These are phyloP conservation scores for Hydrocynus forskahlii DNA, from an alignment of 2,797 vertebrate species.

Conservation along the genomic window DNA sequence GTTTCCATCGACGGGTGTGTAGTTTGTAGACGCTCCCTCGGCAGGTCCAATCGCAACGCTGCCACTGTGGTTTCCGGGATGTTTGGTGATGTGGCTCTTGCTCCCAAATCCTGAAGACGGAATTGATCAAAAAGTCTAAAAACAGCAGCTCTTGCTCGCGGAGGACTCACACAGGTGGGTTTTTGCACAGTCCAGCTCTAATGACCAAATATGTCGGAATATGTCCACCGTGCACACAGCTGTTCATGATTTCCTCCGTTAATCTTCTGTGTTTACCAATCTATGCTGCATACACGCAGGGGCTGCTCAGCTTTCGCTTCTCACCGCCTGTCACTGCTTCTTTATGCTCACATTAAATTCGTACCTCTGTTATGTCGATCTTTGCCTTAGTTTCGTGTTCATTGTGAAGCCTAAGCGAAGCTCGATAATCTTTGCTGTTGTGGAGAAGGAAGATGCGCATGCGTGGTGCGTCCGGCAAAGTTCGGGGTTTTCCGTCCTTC, in stretches of 20 bases:
- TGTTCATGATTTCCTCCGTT: not conserved
- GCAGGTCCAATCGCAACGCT: conserved; percentile 71
- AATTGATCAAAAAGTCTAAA: conserved; percentile 65
- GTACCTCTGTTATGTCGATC: conserved; percentile 14
- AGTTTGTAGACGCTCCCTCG: conserved; percentile 66
- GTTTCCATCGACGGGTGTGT: not conserved
- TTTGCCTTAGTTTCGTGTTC: conserved; percentile 4
- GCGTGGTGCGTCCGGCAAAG: conserved; percentile 70
- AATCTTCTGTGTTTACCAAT: conserved; percentile 37
- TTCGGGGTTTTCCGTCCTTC: conserved; percentile 63
- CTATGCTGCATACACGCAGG: conserved; percentile 13
- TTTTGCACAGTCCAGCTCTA: conserved; percentile 6
- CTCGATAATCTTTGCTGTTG: conserved; percentile 65
- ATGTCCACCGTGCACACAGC: conserved; percentile 47
- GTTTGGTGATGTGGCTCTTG: conserved; percentile 83
- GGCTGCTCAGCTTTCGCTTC: conserved; percentile 7
- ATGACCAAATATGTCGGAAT: not conserved
- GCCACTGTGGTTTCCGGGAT: conserved; percentile 78
- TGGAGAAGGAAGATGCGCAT: conserved; percentile 73
- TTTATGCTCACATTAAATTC: conserved; percentile 3
- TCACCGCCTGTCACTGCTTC: not conserved
- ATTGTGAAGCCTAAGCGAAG: conserved; percentile 43
- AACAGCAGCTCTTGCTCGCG: conserved; percentile 60
- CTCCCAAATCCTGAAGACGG: conserved; percentile 72
- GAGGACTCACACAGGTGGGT: conserved; percentile 72